phyloP scores from a whole-genome alignment of 2,888 invertebrate species.

The Leucophenga montana region DNA sequence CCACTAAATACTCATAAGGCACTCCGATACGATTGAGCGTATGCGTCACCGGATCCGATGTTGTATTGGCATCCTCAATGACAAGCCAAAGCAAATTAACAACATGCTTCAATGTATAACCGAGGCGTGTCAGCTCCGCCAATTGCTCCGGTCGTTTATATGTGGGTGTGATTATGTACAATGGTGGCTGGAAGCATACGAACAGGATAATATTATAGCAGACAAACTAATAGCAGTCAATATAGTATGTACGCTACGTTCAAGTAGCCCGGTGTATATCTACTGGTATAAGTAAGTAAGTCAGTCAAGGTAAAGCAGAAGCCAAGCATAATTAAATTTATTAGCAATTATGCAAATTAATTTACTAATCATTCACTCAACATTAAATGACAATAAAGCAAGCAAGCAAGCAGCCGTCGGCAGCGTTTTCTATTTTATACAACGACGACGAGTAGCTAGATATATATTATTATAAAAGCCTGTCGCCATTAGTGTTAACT shows the following conservation, averaged over 20 bases:
- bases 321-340: conserved; percentile 42
- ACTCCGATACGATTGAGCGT: conserved; percentile 75
- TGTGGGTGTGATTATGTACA: conserved; percentile 84
- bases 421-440: background rate
- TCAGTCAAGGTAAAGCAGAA: conserved; percentile 3
- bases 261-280: background rate
- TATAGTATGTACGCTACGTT: no score
- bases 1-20: conserved; percentile 76
- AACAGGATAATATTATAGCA: conserved; percentile 19
- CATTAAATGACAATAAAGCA: conserved; percentile 18
- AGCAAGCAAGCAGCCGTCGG: background rate
- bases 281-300: background rate
- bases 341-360: conserved; percentile 65
- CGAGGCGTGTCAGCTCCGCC: conserved; percentile 84
- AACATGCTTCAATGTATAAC: conserved; percentile 81
- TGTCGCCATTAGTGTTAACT: no score
- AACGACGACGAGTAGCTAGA: no score
- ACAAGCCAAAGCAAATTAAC: conserved; percentile 82
- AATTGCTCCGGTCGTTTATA: conserved; percentile 84
- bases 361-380: conserved; percentile 49
- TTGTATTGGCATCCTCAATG: conserved; percentile 79
- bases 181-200: conserved; percentile 72
- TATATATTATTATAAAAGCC: no score
- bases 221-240: background rate
- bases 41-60: conserved; percentile 74